Evolutionary conservation across 2,113 vertebrate genomes (phyloP).

Genomic region (Hyperopisus bebe): DNA sequence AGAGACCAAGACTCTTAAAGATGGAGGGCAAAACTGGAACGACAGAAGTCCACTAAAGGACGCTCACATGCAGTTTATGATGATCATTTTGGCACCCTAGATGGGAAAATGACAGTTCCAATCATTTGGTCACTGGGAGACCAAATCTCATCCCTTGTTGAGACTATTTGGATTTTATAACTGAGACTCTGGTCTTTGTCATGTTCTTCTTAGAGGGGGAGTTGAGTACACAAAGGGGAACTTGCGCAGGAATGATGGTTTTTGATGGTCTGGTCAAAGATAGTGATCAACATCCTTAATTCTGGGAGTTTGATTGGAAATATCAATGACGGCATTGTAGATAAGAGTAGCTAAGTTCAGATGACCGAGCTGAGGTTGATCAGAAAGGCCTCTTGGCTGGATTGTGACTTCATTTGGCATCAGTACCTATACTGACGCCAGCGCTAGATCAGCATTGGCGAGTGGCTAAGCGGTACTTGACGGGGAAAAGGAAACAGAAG

Average conservation of each 20-base stretch:
- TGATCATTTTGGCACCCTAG: background rate
- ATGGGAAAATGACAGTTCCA: background rate
- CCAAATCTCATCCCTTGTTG: background rate
- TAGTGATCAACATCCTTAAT: background rate
- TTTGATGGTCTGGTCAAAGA: background rate
- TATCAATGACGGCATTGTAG: background rate
- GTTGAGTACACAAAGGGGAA: background rate
- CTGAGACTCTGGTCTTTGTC: background rate
- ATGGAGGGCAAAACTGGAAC: background rate
- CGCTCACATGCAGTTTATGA: background rate
- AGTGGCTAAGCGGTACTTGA: slow-evolving; percentile 33
- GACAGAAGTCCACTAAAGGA: background rate
- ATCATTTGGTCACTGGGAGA: background rate
- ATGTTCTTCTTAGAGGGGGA: background rate
- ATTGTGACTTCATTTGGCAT: slow-evolving; percentile 28
- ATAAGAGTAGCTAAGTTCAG: background rate
- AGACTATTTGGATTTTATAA: background rate
- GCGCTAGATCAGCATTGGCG: slow-evolving; percentile 31
- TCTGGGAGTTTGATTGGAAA: background rate
- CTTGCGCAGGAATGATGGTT: background rate
- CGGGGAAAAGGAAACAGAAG: slow-evolving; percentile 28
- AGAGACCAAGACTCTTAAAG: background rate
- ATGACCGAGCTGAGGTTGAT: background rate
- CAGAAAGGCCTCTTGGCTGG: background rate
- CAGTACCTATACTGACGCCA: slow-evolving; percentile 17